Evolutionary conservation across 1,140 invertebrate species (phyloP), one percentile per base, ranked within the genome.

Genomic region (Micrasema minimum): DNA sequence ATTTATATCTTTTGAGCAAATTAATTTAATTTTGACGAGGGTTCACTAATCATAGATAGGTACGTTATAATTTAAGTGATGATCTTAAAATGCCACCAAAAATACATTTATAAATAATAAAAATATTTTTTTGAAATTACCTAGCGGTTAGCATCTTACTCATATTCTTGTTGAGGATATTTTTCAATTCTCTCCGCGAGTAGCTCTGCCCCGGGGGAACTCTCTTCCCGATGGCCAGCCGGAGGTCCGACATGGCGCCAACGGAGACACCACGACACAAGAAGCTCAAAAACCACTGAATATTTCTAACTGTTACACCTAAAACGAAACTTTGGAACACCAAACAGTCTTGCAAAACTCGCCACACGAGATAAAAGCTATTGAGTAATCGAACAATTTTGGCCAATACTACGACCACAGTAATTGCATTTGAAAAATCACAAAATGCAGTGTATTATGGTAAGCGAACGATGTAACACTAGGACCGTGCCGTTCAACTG

Each of bases 91-190:
- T 31, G 26, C 3, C 26, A 31, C 7, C 2, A 31, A 31, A 31
- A 31, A 31, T 31, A 7, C 26, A 2, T 31, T 4, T 31, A 31
- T 7, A 4, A 31, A 18, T 16, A n/a, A 14, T 11, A 9, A 81
- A 80, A 80, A 10, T 20, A 55, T 14, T 26, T 26, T 14, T 4
- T 51, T 22, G 50, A 22, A 26, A 26, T 59, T 79, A 85, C 83
- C 83, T 85, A 82, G 81, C 82, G 79, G 82, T 82, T 43, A 85
- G 77, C 61, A 85, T 83, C 50, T 82, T 84, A 79, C 79, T 83
- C 83, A 85, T 84, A 72, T 85, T 82, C 61, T 79, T 81, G 73
- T 85, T 80, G 3, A 85, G 79, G 71, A 84, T 85, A 26, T 79
- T 79, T 74, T 82, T 83, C 61, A 85, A 80, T 68, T 85, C 83